A percentile compares a stretch with the other conserved stretches of the same genome.
phyloP scores from a whole-genome alignment of 1,140 invertebrate genomes.

The Hesperophylax magnus region DNA sequence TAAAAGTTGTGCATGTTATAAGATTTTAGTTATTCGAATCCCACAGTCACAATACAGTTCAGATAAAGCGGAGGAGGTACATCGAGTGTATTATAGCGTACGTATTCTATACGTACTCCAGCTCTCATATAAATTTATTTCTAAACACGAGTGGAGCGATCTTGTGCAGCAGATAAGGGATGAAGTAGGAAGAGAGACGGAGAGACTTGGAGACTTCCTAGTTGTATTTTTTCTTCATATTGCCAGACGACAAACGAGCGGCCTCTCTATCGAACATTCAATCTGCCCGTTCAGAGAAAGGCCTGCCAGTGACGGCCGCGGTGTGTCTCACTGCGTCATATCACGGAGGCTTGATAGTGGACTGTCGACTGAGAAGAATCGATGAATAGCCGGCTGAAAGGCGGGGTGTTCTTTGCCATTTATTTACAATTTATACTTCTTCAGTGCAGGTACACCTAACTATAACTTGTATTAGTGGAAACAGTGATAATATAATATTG shows the following conservation, averaged over 20 bases:
- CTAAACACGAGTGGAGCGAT: slow-evolving; percentile 38
- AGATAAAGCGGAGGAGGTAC: too few relatives aligned
- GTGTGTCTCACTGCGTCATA: slow-evolving; percentile 10
- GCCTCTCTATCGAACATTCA: slow-evolving; percentile 37
- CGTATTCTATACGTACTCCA: too few relatives aligned
- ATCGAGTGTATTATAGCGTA: too few relatives aligned
- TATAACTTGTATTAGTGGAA: too few relatives aligned
- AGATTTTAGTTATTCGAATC: too few relatives aligned
- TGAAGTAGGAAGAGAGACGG: slow-evolving; percentile 47
- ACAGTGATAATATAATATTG: too few relatives aligned
- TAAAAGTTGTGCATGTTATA: too few relatives aligned
- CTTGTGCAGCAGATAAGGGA: slow-evolving; percentile 41
- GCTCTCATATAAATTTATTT: slow-evolving; percentile 35
- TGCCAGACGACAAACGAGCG: slow-evolving; percentile 50
- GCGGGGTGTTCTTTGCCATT: neutral
- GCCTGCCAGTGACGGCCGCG: slow-evolving; percentile 13
- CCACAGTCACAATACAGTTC: too few relatives aligned
- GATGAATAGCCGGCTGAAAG: slow-evolving; percentile 14
- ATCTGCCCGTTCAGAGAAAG: slow-evolving; percentile 21
- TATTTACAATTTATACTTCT: neutral
- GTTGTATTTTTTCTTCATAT: slow-evolving; percentile 39
- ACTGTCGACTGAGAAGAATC: slow-evolving; percentile 18
- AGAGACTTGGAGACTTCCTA: slow-evolving; percentile 48
- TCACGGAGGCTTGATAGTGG: neutral
- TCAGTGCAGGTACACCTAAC: too few relatives aligned